These are phyloP conservation scores for Marmota monax DNA, from an alignment of 2,113 vertebrate genomes.

Conservation along the genomic window DNA sequence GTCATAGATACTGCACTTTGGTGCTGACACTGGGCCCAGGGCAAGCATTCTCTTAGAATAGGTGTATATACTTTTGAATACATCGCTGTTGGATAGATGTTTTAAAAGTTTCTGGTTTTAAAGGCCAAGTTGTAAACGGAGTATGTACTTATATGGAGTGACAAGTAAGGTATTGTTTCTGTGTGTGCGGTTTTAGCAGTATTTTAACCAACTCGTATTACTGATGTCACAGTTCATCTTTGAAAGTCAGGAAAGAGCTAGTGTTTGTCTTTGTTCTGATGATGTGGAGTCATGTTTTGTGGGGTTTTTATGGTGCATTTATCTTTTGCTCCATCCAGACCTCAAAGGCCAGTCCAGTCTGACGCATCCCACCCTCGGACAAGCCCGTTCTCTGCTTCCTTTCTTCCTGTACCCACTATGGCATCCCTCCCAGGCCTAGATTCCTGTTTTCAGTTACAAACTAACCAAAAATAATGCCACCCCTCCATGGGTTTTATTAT, in stretches of 20 bases:
- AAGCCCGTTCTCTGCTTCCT: slow-evolving; percentile 28
- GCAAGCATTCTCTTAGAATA: slow-evolving; percentile 83
- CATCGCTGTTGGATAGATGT: slow-evolving; percentile 82
- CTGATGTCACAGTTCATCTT: slow-evolving; percentile 82
- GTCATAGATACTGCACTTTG: slow-evolving; percentile 87
- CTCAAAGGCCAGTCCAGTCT: slow-evolving; percentile 59
- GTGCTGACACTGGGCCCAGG: slow-evolving; percentile 88
- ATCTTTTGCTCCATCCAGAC: slow-evolving; percentile 59
- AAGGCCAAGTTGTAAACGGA: slow-evolving; percentile 77
- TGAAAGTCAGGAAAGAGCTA: slow-evolving; percentile 81
- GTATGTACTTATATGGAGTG: slow-evolving; percentile 83
- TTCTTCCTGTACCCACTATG: background rate
- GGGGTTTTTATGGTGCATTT: slow-evolving; percentile 56
- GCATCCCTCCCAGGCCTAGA: background rate
- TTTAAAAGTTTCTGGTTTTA: slow-evolving; percentile 77
- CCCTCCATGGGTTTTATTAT: background rate
- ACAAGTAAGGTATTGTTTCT: slow-evolving; percentile 87
- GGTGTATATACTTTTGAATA: slow-evolving; percentile 86
- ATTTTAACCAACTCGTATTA: slow-evolving; percentile 87
- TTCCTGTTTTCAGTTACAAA: slow-evolving; percentile 47
- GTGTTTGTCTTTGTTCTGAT: slow-evolving; percentile 84
- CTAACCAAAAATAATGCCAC: slow-evolving; percentile 43
- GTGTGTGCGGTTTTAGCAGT: slow-evolving; percentile 87
- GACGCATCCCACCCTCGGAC: background rate
- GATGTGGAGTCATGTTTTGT: slow-evolving; percentile 71